Percentiles rank a stretch among this genome's conserved stretches.
These are phyloP conservation scores for Sinhomidia bicolor DNA, from an alignment of 2,888 invertebrate species.

Conservation along the genomic window DNA sequence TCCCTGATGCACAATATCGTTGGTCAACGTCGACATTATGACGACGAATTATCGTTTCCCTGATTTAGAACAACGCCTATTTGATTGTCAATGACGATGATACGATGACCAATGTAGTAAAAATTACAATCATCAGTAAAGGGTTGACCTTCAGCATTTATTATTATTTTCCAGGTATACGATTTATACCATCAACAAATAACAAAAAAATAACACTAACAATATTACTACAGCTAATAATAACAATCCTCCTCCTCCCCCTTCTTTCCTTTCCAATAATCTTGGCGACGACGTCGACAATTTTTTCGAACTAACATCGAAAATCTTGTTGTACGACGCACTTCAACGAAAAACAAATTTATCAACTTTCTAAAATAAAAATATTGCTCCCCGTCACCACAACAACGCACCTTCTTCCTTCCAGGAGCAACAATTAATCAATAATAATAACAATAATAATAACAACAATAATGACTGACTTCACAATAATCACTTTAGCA, in stretches of 20 bases:
- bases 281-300: not conserved
- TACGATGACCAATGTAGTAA: not conserved
- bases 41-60: too few species aligned
- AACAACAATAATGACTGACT: not conserved
- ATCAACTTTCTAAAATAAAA: too few species aligned
- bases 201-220: not conserved
- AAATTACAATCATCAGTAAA: too few species aligned
- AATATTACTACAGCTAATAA: not conserved
- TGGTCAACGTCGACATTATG: conserved; percentile 46
- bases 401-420: too few species aligned
- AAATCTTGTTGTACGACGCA: too few species aligned
- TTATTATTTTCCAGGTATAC: too few species aligned
- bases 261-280: not conserved
- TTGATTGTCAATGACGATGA: too few species aligned
- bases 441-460: not conserved
- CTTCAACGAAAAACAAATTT: too few species aligned
- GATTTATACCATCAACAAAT: not conserved
- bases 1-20: conserved; percentile 91
- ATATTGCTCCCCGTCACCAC: too few species aligned
- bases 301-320: not conserved
- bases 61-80: too few species aligned
- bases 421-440: not conserved
- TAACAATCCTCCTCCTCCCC: not conserved
- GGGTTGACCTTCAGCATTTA: not conserved
- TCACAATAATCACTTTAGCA: conserved; percentile 1